phyloP scores from a whole-genome alignment of 2,797 vertebrate species.

The Notamacropus eugenii region DNA sequence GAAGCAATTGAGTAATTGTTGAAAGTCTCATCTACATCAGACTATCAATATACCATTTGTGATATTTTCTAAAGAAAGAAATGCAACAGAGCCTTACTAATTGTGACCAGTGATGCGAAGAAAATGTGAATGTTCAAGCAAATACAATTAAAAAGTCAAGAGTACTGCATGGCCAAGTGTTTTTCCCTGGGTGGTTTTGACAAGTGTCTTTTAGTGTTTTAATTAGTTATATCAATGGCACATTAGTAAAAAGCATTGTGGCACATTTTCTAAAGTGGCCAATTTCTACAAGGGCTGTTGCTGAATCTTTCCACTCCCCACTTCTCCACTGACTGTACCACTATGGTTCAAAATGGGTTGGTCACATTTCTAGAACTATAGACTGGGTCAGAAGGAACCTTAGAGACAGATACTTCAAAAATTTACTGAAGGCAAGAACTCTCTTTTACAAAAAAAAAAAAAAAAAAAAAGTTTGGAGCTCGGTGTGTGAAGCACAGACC shows the following conservation, averaged over 20 bases:
- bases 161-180: neutral
- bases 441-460: neutral
- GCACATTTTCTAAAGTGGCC: neutral
- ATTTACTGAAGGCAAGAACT: neutral
- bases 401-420: neutral
- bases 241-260: constrained; percentile 5
- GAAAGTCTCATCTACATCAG: constrained; percentile 6
- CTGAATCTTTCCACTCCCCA: neutral
- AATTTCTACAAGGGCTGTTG: neutral
- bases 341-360: neutral
- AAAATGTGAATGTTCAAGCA: neutral
- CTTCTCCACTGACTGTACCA: neutral
- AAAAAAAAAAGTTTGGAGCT: too few relatives aligned
- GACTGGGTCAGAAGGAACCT: neutral
- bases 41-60: neutral
- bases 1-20: neutral
- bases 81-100: constrained; percentile 18
- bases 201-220: neutral
- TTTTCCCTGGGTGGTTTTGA: neutral
- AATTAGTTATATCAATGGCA: constrained; percentile 22
- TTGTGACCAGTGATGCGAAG: neutral
- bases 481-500: too few relatives aligned
- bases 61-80: constrained; percentile 22
- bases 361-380: neutral
- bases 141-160: neutral